Base-by-base conservation (phyloP, 2,888 invertebrate genomes). In the Agrotis puta region DNA sequence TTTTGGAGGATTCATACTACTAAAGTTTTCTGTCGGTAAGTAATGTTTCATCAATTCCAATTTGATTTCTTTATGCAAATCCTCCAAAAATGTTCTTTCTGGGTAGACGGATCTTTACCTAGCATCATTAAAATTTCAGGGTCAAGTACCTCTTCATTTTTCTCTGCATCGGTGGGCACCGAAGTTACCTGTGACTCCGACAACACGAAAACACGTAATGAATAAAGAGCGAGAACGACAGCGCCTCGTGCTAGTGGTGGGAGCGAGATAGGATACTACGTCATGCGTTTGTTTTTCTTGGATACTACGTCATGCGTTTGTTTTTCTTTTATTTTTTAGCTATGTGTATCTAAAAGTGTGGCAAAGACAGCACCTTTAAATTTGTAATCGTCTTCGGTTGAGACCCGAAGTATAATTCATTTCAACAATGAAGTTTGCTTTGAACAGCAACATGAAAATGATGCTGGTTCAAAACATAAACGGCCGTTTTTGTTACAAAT, bases 401-500 rank as follows among this genome's bases (percentile, higher is more conserved):
- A n/a, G n/a, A n/a, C n/a, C n/a, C n/a, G n/a, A n/a, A n/a, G n/a
- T n/a, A n/a, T n/a, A 16, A 64, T 56, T 22, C 9, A 70, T 69
- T 58, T 66, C 14, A 57, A 61, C n/a, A 45, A 63, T 20, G 67
- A 67, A 57, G 50, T 50, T 71, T 50, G 51, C n/a, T 14, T 57
- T 33, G 33, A 47, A 13, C 33, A 59, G 18, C 27, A 43, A 33
- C 22, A 24, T 47, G 56, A 56, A 48, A 50, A n/a, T 33, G 65
- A 66, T 51, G 56, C 64, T 39, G 71, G 71, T n/a, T 45, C 71
- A 72, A 57, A 58, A 74, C 50, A 75, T n/a, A n/a, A n/a, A n/a
- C n/a, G n/a, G n/a, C n/a, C n/a, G n/a, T n/a, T n/a, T n/a, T n/a
- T n/a, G n/a, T n/a, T n/a, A n/a, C n/a, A n/a, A n/a, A n/a, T n/a